Evolutionary conservation across 2,113 vertebrate species (phyloP).

Genomic region (Muntiacus reevesi): DNA sequence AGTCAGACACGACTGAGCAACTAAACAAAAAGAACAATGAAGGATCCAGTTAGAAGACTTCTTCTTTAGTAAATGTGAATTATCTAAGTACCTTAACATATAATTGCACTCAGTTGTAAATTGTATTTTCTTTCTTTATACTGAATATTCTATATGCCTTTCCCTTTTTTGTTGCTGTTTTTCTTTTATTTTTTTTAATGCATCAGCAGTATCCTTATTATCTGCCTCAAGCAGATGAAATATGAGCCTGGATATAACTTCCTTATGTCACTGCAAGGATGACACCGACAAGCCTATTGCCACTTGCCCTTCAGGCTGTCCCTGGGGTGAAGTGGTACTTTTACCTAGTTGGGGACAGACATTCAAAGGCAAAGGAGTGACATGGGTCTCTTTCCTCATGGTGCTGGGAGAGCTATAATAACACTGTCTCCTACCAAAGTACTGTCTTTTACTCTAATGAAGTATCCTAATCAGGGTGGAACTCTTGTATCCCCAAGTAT

Average conservation of each 20-base stretch:
- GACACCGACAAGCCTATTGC: neutral
- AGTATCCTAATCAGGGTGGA: neutral
- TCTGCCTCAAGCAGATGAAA: neutral
- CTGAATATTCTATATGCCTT: neutral
- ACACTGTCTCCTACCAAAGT: neutral
- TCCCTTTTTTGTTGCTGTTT: neutral
- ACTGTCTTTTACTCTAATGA: neutral
- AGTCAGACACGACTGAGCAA: neutral
- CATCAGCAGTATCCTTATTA: neutral
- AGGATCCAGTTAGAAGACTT: neutral
- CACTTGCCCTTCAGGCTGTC: neutral
- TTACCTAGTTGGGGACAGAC: neutral
- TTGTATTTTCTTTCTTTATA: neutral
- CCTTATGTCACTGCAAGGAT: neutral
- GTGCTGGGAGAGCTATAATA: neutral
- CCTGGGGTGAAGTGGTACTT: neutral
- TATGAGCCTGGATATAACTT: neutral
- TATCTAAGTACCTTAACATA: neutral
- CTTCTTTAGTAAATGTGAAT: neutral
- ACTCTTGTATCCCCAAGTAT: neutral
- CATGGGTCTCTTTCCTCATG: neutral
- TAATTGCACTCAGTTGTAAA: neutral
- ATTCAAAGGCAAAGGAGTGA: neutral
- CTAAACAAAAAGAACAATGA: neutral
- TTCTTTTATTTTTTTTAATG: neutral